Evolutionary conservation across 2,797 vertebrate species (phyloP).

Genomic region (Anomalospiza imberbis): DNA sequence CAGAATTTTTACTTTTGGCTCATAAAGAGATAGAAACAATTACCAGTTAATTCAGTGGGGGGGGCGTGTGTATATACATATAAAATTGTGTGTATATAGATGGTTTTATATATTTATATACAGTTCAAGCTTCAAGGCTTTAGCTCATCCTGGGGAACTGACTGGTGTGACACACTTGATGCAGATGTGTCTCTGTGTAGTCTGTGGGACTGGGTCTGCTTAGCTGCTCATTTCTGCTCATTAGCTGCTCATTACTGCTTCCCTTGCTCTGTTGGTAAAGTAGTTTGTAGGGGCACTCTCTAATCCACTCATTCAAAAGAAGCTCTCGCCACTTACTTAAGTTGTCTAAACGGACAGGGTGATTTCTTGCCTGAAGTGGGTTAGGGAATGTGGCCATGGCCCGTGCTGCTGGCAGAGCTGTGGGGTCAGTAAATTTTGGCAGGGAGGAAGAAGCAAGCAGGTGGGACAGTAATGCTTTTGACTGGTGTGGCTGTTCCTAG

Average conservation of each 20-base stretch:
- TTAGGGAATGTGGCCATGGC: not conserved
- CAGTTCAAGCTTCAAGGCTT: not conserved
- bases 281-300: not conserved
- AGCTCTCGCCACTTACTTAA: not conserved
- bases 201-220: not conserved
- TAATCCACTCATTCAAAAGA: not conserved
- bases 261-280: not conserved
- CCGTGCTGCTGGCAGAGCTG: not conserved
- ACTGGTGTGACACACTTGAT: not conserved
- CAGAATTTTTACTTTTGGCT: not conserved
- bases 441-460: not conserved
- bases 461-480: not conserved
- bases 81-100: not conserved
- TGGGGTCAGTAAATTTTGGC: not conserved
- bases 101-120: not conserved
- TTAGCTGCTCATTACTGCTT: not conserved
- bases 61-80: rapidly evolving
- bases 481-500: not conserved
- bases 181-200: not conserved
- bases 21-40: not conserved
- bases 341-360: not conserved
- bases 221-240: not conserved
- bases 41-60: not conserved
- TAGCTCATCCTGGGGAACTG: not conserved
- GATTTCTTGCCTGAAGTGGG: not conserved